Evolutionary conservation across 2,888 invertebrate species (phyloP).

Genomic region (Tinea trinotella): DNA sequence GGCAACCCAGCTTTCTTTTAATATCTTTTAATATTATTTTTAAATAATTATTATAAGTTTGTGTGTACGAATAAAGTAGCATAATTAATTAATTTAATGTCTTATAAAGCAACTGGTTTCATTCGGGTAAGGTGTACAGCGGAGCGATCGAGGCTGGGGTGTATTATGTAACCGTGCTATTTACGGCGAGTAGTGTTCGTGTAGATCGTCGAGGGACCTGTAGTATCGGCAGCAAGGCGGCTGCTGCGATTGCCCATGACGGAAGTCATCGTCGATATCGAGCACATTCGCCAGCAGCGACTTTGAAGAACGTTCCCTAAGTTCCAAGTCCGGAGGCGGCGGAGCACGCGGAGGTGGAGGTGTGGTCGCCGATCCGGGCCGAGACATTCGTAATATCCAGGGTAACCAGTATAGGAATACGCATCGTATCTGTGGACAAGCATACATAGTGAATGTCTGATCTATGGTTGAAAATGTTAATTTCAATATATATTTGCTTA

Average conservation of each 20-base stretch:
- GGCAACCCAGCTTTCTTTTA: no score
- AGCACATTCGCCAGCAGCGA: constrained; percentile 96
- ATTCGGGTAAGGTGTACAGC: constrained; percentile 53
- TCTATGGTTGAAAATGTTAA: no score
- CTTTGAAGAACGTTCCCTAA: constrained; percentile 93
- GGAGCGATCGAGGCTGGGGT: constrained; percentile 65
- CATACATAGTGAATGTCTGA: no score
- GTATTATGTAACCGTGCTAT: constrained; percentile 69
- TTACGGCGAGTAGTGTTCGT: constrained; percentile 71
- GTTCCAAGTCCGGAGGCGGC: constrained; percentile 87
- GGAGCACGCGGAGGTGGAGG: constrained; percentile 78
- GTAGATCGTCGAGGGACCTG: constrained; percentile 78
- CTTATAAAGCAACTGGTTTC: constrained; percentile 4
- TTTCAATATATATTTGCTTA: constrained; percentile 73
- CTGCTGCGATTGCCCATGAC: constrained; percentile 83
- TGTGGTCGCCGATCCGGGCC: constrained; percentile 75
- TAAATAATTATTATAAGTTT: no score
- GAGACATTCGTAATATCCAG: constrained; percentile 95
- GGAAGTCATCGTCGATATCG: constrained; percentile 97
- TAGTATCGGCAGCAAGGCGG: constrained; percentile 83
- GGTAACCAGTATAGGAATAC: constrained; percentile 98
- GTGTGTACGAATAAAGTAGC: no score
- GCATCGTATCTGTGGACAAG: constrained; percentile 81
- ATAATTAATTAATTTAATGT: neutral
- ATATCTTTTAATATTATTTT: no score